Conservation (phyloP, 2,888 invertebrate genomes). For the Galerucella pusilla region DNA sequence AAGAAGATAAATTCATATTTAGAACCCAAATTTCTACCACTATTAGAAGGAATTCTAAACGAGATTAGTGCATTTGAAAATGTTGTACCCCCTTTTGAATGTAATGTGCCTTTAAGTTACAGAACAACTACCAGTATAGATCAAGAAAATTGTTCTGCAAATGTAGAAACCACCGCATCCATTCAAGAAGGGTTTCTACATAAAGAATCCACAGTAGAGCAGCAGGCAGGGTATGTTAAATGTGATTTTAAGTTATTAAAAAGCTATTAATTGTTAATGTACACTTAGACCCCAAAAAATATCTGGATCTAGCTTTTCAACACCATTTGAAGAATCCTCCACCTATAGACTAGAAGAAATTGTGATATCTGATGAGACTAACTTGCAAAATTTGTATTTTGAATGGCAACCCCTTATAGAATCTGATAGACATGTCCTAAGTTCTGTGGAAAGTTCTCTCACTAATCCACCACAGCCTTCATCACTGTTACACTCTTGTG, state of each 20-base stretch:
- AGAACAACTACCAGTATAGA: conserved; percentile 44
- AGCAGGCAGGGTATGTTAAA: conserved; percentile 52
- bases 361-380: not conserved
- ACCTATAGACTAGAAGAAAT: conserved; percentile 41
- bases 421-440: conserved; percentile 74
- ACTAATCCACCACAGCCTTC: conserved; percentile 63
- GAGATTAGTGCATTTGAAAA: conserved; percentile 62
- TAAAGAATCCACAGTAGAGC: conserved; percentile 53
- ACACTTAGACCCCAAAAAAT: conserved; percentile 6
- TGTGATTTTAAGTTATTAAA: not conserved
- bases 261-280: not conserved
- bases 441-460: conserved; percentile 74
- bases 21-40: conserved; percentile 61
- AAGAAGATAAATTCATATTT: conserved; percentile 64
- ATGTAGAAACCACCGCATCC: conserved; percentile 57
- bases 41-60: conserved; percentile 66
- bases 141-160: conserved; percentile 27
- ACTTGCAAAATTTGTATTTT: conserved; percentile 38
- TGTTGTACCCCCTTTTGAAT: conserved; percentile 65
- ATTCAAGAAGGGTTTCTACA: conserved; percentile 58
- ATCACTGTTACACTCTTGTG: conserved; percentile 70
- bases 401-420: conserved; percentile 72
- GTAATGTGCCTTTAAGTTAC: conserved; percentile 63
- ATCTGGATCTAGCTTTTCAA: conserved; percentile 1
- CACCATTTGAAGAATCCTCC: conserved; percentile 29